Evolutionary conservation across 1,140 invertebrate genomes (phyloP), one percentile per base, ranked within the genome.

Genomic region (Papilio xuthus): DNA sequence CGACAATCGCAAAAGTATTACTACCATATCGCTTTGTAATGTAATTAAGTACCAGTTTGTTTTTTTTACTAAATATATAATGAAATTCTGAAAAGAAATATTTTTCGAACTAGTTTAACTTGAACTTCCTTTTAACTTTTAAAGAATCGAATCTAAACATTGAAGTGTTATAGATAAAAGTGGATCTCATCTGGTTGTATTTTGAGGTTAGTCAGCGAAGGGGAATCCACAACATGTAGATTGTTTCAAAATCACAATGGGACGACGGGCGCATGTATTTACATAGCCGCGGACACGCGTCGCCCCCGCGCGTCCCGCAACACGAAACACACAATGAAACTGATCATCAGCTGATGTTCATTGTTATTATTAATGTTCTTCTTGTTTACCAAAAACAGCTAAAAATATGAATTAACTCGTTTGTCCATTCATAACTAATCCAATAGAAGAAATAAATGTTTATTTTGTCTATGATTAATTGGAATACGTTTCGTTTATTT

Each of bases 241-340:
- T 91, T 91, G 90, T 90, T 89, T 76, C 74, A 63, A 76, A 67
- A 72, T 81, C 72, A 91, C 90, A 91, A 90, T 90, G 79, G 85
- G 75, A 77, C 82, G 77, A 77, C 81, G 84, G 77, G 83, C 78
- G 80, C 71, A 78, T 53, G 73, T 87, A 87, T 89, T 89, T 88
- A 89, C 82, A 87, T 83, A 80, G 78, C 63, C 83, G 32, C 76
- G 81, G 82, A 84, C 83, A 81, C 71, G 71, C 41, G 77, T 75
- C 67, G 81, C 81, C 70, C 20, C 37, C 71, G 1, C 71, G 10
- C 12, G 12, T 15, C 12, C 23, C 85, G 83, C 86, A 83, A 82
- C 44, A 86, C 86, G 84, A 81, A 86, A 86, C 84, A 88, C 79
- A 89, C 86, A 88, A 86, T 85, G 82, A 83, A 79, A 41, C 67